Percentiles rank a stretch among this genome's conserved stretches.
Conservation (phyloP, 2,113 vertebrate species). For the Pseudopodoces humilis region DNA sequence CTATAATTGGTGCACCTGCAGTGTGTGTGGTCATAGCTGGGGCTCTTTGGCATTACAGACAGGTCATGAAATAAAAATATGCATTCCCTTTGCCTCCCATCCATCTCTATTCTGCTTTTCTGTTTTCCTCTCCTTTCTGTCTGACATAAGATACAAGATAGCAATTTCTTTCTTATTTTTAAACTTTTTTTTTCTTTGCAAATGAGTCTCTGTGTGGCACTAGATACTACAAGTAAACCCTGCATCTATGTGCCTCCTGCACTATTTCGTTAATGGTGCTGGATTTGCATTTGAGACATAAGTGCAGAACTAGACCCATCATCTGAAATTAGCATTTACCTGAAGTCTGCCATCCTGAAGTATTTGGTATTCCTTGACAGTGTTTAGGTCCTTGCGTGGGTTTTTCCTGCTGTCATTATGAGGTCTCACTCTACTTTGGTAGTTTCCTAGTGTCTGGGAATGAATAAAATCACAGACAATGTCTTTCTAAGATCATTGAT, state of each 20-base stretch:
- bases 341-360: not conserved
- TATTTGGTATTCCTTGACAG: not conserved
- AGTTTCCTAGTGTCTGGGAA: not conserved
- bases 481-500: not conserved
- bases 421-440: not conserved
- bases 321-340: not conserved
- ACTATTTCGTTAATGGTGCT: not conserved
- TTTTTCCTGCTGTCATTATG: not conserved
- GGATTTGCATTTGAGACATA: not conserved
- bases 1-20: not conserved
- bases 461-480: not conserved
- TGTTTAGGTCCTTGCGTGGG: not conserved
- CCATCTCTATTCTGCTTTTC: not conserved
- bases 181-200: not conserved
- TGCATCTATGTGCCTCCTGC: fast-evolving
- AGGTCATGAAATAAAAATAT: not conserved
- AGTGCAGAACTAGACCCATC: not conserved
- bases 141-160: not conserved
- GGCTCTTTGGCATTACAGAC: not conserved
- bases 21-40: not conserved
- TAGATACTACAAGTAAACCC: not conserved
- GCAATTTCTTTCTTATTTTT: not conserved
- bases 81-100: not conserved
- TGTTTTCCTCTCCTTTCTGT: not conserved
- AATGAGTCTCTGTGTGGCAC: not conserved